Evolutionary conservation across 2,797 vertebrate species (phyloP).

Genomic region (Mormyrops boulengeri): DNA sequence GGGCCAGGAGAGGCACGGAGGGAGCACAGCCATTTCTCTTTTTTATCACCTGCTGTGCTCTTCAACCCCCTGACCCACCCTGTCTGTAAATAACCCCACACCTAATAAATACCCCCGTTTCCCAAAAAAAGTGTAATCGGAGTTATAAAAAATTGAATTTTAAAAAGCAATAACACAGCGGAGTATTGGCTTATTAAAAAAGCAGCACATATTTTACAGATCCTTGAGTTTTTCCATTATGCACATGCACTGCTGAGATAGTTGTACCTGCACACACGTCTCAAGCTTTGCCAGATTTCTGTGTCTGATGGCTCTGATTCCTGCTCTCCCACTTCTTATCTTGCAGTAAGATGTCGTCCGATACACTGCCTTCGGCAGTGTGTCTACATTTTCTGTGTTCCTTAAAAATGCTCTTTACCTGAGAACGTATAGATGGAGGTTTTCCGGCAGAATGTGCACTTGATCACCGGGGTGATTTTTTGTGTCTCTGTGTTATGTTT

Average conservation of each 20-base stretch:
- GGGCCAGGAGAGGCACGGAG: neutral
- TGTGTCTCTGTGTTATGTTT: conserved; percentile 20
- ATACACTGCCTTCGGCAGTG: neutral
- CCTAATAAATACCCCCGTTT: conserved; percentile 45
- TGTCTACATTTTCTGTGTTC: neutral
- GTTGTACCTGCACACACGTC: neutral
- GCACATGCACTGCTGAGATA: neutral
- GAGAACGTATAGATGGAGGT: neutral
- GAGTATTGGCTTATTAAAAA: neutral
- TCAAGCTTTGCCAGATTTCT: neutral
- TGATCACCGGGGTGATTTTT: conserved; percentile 21
- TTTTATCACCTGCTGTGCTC: conserved; percentile 8
- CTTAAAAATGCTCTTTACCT: neutral
- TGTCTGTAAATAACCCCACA: conserved; percentile 46
- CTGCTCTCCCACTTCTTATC: neutral
- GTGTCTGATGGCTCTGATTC: neutral
- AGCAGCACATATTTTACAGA: neutral
- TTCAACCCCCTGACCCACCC: conserved; percentile 23
- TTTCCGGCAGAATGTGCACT: conserved; percentile 13
- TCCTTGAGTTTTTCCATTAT: neutral
- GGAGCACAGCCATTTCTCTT: neutral
- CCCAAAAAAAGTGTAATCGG: conserved; percentile 41
- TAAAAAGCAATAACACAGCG: conserved; percentile 27
- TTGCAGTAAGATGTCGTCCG: neutral
- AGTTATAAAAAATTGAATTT: conserved; percentile 36